Evolutionary conservation across 2,888 invertebrate species (phyloP).

Genomic region (Orthosia cruda): DNA sequence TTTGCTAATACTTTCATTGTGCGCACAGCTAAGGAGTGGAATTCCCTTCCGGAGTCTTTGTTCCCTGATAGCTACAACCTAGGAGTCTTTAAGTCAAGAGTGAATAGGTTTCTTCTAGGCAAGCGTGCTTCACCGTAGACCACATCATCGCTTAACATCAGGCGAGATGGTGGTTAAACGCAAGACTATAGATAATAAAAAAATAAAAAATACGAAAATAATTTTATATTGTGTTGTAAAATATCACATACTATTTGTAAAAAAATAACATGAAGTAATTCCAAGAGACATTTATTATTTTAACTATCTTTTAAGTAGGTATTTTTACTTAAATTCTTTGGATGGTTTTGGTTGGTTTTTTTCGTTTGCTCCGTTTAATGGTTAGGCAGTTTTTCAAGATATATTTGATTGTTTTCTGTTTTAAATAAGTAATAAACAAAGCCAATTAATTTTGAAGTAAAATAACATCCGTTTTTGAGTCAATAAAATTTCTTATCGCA

Average conservation of each 20-base stretch:
- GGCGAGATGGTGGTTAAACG: too few species aligned
- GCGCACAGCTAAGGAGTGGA: too few species aligned
- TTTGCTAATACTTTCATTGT: too few species aligned
- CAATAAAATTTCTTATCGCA: conserved; percentile 52
- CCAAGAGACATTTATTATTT: background rate
- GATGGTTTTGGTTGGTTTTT: too few species aligned
- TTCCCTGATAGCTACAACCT: too few species aligned
- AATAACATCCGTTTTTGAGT: conserved; percentile 7
- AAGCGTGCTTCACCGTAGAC: too few species aligned
- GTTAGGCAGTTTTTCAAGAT: background rate
- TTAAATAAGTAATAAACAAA: background rate
- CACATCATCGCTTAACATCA: too few species aligned
- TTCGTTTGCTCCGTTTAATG: too few species aligned
- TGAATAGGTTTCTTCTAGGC: too few species aligned
- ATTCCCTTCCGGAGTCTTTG: too few species aligned
- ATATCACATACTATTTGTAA: background rate
- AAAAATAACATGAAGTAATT: background rate
- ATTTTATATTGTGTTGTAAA: conserved; percentile 1
- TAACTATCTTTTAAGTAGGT: background rate
- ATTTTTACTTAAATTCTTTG: background rate
- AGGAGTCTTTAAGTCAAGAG: too few species aligned
- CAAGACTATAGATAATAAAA: too few species aligned
- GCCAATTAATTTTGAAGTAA: conserved; percentile 40
- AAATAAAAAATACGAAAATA: background rate
- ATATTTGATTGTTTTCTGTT: background rate